phyloP scores from a whole-genome alignment of 2,888 invertebrate species.

The Liodrosophila aerea region DNA sequence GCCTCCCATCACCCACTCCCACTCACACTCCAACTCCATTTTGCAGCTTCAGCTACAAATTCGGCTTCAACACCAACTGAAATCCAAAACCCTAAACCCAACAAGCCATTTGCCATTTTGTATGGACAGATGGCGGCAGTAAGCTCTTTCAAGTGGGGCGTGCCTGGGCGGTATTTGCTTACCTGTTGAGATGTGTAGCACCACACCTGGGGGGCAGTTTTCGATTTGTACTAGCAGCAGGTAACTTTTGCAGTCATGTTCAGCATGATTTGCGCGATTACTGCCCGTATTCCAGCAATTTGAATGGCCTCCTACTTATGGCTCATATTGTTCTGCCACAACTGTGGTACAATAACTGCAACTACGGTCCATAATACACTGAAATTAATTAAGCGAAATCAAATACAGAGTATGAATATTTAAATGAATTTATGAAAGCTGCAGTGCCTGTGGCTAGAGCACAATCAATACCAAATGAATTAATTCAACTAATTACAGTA shows the following conservation, averaged over 20 bases:
- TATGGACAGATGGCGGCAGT: conserved; percentile 26
- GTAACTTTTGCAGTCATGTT: conserved; percentile 45
- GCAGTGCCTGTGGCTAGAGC: no score
- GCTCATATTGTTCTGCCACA: no score
- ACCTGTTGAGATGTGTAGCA: conserved; percentile 59
- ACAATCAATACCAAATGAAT: no score
- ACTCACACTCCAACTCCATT: neutral
- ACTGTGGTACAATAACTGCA: no score
- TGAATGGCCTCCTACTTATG: neutral
- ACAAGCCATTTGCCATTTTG: conserved; percentile 45
- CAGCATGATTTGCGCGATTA: conserved; percentile 50
- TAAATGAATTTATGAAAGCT: no score
- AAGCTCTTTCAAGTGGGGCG: conserved; percentile 14
- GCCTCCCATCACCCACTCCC: neutral
- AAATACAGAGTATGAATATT: no score
- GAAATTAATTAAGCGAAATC: no score
- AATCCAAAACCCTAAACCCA: conserved; percentile 1
- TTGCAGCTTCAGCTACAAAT: neutral
- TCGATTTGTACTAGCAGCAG: conserved; percentile 55
- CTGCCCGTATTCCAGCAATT: conserved; percentile 11
- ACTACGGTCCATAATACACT: no score
- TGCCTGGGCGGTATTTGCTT: conserved; percentile 27
- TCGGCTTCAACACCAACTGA: neutral
- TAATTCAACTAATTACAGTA: no score
- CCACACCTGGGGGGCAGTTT: conserved; percentile 39